Evolutionary conservation across 2,888 invertebrate species (phyloP).

Genomic region (Pristionchus mayeri): DNA sequence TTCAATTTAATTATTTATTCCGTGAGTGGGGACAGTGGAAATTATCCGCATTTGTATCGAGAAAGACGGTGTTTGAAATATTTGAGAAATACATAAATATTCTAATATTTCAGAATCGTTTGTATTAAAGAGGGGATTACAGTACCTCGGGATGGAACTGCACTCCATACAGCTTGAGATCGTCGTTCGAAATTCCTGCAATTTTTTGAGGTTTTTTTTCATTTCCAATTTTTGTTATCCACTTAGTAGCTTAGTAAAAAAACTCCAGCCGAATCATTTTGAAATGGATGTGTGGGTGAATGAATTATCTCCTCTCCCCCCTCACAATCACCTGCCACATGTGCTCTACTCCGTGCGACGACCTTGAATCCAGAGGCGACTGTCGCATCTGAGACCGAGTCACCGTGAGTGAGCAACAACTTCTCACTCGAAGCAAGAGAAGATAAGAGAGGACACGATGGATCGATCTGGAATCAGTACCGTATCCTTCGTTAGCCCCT

Average conservation of each 20-base stretch:
- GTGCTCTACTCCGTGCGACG: conserved; percentile 82
- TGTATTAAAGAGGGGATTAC: not conserved
- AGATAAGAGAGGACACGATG: conserved; percentile 90
- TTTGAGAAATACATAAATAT: too few species aligned
- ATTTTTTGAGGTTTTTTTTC: not conserved
- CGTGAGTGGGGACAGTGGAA: too few species aligned
- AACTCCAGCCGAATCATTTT: not conserved
- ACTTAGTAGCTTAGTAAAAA: too few species aligned
- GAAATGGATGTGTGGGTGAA: too few species aligned
- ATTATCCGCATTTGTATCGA: too few species aligned
- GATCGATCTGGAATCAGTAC: conserved; percentile 86
- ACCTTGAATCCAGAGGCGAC: conserved; percentile 90
- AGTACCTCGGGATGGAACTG: conserved; percentile 98
- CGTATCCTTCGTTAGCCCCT: not conserved
- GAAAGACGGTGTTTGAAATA: not conserved
- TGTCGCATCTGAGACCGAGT: conserved; percentile 86
- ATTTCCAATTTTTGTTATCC: not conserved
- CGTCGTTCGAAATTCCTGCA: conserved; percentile 90
- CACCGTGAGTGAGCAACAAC: conserved; percentile 94
- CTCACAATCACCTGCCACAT: conserved; percentile 76
- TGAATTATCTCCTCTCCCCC: not conserved
- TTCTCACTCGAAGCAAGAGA: conserved; percentile 60
- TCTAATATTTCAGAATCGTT: not conserved
- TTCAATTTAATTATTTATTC: too few species aligned
- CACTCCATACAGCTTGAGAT: conserved; percentile 91